phyloP scores from a whole-genome alignment of 23 tunicate genomes.

The Diplosoma virens region DNA sequence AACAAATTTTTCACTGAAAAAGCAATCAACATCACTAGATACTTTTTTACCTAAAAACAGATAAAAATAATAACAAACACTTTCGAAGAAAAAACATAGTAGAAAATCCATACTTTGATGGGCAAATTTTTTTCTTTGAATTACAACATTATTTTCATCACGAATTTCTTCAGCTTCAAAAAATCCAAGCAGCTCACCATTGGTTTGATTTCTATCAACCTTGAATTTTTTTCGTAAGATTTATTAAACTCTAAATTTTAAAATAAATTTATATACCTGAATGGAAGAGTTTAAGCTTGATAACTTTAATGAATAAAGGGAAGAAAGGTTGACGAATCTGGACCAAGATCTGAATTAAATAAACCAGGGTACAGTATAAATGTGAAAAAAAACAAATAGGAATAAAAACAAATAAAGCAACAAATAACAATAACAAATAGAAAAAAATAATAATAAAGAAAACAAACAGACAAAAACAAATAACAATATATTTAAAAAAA shows the following conservation, averaged over 20 bases:
- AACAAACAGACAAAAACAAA: no score
- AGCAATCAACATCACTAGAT: no score
- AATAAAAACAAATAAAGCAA: no score
- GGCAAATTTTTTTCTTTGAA: not conserved
- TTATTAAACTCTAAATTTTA: not conserved
- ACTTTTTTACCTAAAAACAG: no score
- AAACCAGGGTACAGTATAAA: no score
- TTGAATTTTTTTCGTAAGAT: not conserved
- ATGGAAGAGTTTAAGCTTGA: conserved; percentile 10
- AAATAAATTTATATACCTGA: not conserved
- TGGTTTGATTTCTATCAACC: conserved; percentile 21
- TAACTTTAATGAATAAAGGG: not conserved
- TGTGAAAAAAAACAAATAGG: no score
- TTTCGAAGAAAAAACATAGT: no score
- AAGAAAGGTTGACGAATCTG: not conserved
- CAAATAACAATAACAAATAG: no score
- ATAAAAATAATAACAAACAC: no score
- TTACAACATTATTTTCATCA: not conserved
- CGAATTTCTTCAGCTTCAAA: conserved; percentile 18
- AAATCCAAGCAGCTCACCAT: conserved; percentile 24
- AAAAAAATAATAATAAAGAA: no score
- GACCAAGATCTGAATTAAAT: not conserved
- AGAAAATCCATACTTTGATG: not conserved
- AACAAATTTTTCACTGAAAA: no score
- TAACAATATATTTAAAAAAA: no score